Evolutionary conservation across 2,113 vertebrate genomes (phyloP).

Genomic region (Equus quagga): DNA sequence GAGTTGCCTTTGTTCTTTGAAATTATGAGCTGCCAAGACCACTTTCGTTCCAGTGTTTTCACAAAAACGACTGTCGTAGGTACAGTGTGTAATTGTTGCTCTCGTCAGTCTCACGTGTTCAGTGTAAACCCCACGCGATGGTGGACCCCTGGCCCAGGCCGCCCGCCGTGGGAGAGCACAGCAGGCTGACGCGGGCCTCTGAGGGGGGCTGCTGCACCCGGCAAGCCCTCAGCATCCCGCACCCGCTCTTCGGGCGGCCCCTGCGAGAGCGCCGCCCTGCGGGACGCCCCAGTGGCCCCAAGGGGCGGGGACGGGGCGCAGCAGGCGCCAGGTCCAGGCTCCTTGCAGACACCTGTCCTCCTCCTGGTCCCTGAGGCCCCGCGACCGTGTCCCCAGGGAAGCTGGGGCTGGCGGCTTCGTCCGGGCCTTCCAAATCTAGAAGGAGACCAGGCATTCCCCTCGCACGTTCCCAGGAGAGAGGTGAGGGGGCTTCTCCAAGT

Average conservation of each 20-base stretch:
- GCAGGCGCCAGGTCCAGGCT: rapidly evolving
- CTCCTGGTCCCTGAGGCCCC: background rate
- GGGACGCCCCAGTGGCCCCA: rapidly evolving
- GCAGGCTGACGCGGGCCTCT: too few relatives aligned
- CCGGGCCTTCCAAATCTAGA: too few relatives aligned
- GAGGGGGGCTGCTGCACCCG: background rate
- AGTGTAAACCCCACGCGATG: rapidly evolving
- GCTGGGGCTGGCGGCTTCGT: background rate
- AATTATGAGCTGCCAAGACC: background rate
- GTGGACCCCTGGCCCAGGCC: background rate
- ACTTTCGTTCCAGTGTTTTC: rapidly evolving
- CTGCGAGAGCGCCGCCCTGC: rapidly evolving
- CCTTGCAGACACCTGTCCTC: background rate
- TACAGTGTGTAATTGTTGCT: rapidly evolving
- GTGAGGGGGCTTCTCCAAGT: background rate
- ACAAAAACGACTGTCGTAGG: rapidly evolving
- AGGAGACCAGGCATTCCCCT: rapidly evolving
- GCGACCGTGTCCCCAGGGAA: rapidly evolving
- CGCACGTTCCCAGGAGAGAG: background rate
- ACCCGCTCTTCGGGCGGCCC: background rate
- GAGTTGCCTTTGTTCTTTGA: background rate
- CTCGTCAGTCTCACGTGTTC: rapidly evolving
- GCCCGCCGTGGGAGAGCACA: background rate
- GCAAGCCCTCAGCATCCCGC: too few relatives aligned
- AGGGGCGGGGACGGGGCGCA: background rate